These are phyloP conservation scores for Lepeophtheirus nordmannii DNA, from an alignment of 2,888 invertebrate genomes.

Conservation along the genomic window DNA sequence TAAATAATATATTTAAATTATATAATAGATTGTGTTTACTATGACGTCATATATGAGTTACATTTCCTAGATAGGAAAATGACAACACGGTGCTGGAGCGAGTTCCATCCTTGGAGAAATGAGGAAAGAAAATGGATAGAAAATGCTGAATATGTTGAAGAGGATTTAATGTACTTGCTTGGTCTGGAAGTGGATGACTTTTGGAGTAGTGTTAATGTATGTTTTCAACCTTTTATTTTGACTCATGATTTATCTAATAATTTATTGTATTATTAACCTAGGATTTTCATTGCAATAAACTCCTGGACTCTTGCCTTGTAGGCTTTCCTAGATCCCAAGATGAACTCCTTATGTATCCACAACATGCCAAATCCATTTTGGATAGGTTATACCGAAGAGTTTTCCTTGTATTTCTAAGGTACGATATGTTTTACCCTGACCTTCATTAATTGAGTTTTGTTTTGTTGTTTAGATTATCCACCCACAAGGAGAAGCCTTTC, in stretches of 20 bases:
- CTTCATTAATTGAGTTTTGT: neutral
- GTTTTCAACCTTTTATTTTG: neutral
- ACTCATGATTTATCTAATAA: neutral
- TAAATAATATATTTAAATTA: neutral
- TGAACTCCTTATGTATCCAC: neutral
- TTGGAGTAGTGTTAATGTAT: neutral
- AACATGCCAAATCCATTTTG: neutral
- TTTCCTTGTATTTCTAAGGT: neutral
- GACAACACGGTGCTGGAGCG: neutral
- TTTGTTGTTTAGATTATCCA: slow-evolving; percentile 8
- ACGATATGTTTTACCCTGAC: neutral
- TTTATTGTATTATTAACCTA: neutral
- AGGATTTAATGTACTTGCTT: neutral
- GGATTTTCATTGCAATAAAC: neutral
- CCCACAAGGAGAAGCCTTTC: slow-evolving; percentile 33
- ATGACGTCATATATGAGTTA: too few species aligned
- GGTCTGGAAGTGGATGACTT: neutral
- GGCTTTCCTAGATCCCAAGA: neutral
- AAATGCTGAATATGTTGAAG: neutral
- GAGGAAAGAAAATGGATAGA: neutral
- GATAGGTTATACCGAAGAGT: neutral
- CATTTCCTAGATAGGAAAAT: too few species aligned
- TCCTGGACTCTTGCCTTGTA: neutral
- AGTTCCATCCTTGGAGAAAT: neutral
- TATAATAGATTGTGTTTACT: too few species aligned